Evolutionary conservation across 2,888 invertebrate species (phyloP), one percentile per base, ranked within the genome.

Genomic region (Reticulitermes lucifugus): DNA sequence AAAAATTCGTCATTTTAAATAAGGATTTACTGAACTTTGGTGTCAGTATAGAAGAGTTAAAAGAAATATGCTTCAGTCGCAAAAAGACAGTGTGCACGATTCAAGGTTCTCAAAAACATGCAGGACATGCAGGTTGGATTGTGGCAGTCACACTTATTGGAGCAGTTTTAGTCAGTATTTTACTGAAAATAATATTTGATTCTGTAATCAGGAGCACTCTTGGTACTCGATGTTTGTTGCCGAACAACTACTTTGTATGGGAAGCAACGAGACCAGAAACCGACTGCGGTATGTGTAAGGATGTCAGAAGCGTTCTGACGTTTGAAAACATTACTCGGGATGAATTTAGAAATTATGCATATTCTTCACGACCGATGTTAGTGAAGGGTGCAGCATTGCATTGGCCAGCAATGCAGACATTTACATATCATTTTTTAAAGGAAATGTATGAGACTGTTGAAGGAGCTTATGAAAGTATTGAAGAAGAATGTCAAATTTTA

Each of bases 221-320:
- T 86, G 90, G 89, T 88, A 92, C 94, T 87, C 93, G 96, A 89
- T 98, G 98, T 91, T 91, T 97, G 87, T 89, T 97, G 89, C 95
- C 96, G 87, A 96, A 96, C 90, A 97, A 97, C 92, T 96, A 96
- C 90, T 92, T 97, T 86, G 92, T 97, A 87, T 96, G 96, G 96
- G 97, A 98, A 91, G 96, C 96, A 83, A 95, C 96, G 41, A 92
- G 97, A 88, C 97, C 97, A 46, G 92, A 96, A 84, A 95, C 96
- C 41, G 94, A 96, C 91, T 98, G 98, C 90, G 92, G 93, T 88
- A 96, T 96, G 91, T 97, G 97, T 91, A 91, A 91, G 88, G 94
- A 94, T 88, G 92, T 96, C 86, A 92, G 93, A 83, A 92, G 93
- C 88, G 95, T 96, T 75, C 91, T 95, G 87, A 92, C 96, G 88